These are phyloP conservation scores for Pharmacophagus antenor DNA, from an alignment of 2,888 invertebrate genomes.

Conservation along the genomic window DNA sequence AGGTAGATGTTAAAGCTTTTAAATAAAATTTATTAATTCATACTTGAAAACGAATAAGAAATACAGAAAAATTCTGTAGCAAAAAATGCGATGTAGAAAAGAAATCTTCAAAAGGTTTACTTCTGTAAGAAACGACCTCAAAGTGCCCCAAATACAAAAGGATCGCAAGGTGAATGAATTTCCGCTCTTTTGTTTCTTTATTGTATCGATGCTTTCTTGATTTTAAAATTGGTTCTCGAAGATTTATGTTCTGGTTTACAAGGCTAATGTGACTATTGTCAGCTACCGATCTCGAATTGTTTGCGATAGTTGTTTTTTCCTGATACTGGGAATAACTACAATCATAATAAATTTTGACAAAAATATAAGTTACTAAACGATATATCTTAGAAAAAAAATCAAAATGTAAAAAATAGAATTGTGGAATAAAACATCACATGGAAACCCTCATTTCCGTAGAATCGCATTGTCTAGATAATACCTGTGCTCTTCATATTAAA, in stretches of 20 bases:
- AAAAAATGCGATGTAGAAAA: conserved; percentile 45
- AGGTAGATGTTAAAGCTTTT: background rate
- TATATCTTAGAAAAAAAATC: too few relatives aligned
- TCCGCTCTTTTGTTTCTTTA: conserved; percentile 56
- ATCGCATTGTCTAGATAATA: conserved; percentile 18
- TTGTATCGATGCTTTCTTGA: conserved; percentile 48
- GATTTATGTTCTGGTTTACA: conserved; percentile 49
- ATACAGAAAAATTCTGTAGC: conserved; percentile 43
- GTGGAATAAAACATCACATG: background rate
- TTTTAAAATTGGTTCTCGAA: conserved; percentile 59
- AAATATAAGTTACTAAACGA: too few relatives aligned
- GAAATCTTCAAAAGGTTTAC: conserved; percentile 56
- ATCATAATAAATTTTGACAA: too few relatives aligned
- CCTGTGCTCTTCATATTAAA: conserved; percentile 30
- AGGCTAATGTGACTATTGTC: conserved; percentile 3
- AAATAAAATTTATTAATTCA: background rate
- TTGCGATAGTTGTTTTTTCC: background rate
- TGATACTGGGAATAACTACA: too few relatives aligned
- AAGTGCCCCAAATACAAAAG: conserved; percentile 55
- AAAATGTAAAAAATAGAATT: too few relatives aligned
- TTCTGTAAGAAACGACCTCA: conserved; percentile 39
- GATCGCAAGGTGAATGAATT: conserved; percentile 42
- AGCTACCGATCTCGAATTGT: background rate
- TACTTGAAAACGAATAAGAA: conserved; percentile 33
- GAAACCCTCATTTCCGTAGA: conserved; percentile 9